A percentile compares a stretch with the other conserved stretches of the same genome.
Evolutionary conservation across 2,797 vertebrate species (phyloP).

Genomic region (Propithecus deckenii): DNA sequence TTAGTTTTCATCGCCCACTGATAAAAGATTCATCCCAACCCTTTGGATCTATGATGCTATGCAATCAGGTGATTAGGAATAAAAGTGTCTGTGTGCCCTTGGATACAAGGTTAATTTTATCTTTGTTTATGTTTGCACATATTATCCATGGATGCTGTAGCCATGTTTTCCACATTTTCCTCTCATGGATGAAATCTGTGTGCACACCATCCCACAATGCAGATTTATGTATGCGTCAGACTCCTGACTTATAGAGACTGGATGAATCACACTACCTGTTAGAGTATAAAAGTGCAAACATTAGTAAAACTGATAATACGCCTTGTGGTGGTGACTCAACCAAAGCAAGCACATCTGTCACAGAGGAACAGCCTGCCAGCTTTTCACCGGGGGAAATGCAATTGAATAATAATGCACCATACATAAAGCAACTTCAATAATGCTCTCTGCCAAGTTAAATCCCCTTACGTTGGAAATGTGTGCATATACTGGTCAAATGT

Average conservation of each 20-base stretch:
- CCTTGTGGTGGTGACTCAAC: slow-evolving; percentile 85
- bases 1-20: neutral
- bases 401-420: slow-evolving; percentile 82
- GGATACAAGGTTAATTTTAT: neutral
- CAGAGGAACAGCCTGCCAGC: slow-evolving; percentile 82
- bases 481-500: neutral
- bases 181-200: neutral
- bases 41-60: neutral
- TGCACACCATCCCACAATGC: no score
- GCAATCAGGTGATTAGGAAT: neutral
- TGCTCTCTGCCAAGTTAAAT: slow-evolving; percentile 81
- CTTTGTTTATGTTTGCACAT: neutral
- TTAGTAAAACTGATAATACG: slow-evolving; percentile 86
- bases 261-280: slow-evolving; percentile 84
- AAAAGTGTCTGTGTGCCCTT: neutral
- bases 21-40: neutral
- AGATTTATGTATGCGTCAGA: slow-evolving; percentile 47
- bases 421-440: slow-evolving; percentile 79
- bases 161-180: neutral
- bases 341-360: slow-evolving; percentile 87
- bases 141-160: neutral
- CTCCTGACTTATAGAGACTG: slow-evolving; percentile 73
- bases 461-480: slow-evolving; percentile 51
- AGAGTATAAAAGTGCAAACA: slow-evolving; percentile 83
- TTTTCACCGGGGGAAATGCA: slow-evolving; percentile 82